A percentile compares a stretch with the other conserved stretches of the same genome.
Evolutionary conservation across 2,113 vertebrate genomes (phyloP).

Genomic region (Numenius arquata): DNA sequence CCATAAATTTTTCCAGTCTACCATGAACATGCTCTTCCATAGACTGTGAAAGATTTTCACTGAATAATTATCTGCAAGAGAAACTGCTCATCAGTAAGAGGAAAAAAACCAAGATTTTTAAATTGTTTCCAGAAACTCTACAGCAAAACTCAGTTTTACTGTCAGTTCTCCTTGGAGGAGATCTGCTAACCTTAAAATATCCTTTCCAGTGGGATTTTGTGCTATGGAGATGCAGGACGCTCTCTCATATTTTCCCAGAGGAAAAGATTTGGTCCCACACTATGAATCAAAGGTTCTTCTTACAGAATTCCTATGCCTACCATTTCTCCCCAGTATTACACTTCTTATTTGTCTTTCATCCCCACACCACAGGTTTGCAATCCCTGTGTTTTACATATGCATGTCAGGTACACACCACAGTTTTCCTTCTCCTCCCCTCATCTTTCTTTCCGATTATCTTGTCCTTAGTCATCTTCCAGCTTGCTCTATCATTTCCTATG

Average conservation of each 20-base stretch:
- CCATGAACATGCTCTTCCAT: neutral
- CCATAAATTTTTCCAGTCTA: neutral
- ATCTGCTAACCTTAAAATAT: neutral
- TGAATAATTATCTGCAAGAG: neutral
- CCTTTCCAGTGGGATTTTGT: neutral
- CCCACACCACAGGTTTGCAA: neutral
- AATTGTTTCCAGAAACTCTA: neutral
- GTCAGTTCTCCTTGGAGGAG: neutral
- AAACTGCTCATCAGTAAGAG: neutral
- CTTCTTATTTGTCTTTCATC: neutral
- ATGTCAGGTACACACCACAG: neutral
- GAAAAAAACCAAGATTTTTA: neutral
- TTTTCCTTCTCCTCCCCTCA: neutral
- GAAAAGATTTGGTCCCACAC: neutral
- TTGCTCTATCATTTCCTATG: neutral
- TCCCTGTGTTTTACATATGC: neutral
- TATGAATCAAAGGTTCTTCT: neutral
- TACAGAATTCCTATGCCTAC: neutral
- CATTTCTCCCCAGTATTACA: neutral
- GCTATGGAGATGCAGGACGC: neutral
- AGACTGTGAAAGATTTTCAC: neutral
- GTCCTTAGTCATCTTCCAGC: neutral
- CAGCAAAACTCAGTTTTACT: neutral
- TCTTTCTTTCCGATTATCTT: neutral
- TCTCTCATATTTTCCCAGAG: neutral